A percentile compares a stretch with the other conserved stretches of the same genome.
phyloP scores from a whole-genome alignment of 2,888 invertebrate species.

The Mimas tiliae region DNA sequence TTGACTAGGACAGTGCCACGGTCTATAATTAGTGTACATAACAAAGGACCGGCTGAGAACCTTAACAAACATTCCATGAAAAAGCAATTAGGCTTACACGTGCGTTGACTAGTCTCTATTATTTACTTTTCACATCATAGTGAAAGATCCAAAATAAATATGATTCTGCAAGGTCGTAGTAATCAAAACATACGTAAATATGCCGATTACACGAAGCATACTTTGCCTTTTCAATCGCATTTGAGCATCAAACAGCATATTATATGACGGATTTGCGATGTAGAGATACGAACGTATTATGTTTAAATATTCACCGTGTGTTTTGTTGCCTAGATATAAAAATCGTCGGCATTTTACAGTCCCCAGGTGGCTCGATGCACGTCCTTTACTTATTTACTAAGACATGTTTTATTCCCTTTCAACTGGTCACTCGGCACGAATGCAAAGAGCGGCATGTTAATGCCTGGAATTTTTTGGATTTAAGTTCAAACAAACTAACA shows the following conservation, averaged over 20 bases:
- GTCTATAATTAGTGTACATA: too few relatives aligned
- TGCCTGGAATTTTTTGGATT: not conserved
- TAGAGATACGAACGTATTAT: constrained; percentile 31
- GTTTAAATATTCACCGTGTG: constrained; percentile 34
- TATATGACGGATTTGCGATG: constrained; percentile 30
- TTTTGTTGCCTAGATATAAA: constrained; percentile 42
- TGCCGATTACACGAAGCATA: not conserved
- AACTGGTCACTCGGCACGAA: constrained; percentile 36
- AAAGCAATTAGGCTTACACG: too few relatives aligned
- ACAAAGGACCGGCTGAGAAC: too few relatives aligned
- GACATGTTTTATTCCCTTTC: constrained; percentile 57
- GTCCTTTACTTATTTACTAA: constrained; percentile 61
- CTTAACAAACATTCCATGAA: too few relatives aligned
- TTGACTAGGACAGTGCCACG: too few relatives aligned
- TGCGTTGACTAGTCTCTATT: too few relatives aligned
- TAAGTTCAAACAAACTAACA: too few relatives aligned
- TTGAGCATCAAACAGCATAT: constrained; percentile 24
- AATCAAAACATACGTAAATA: not conserved
- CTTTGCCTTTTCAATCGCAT: constrained; percentile 19
- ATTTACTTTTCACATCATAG: too few relatives aligned
- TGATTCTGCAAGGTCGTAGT: not conserved
- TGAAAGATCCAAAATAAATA: not conserved
- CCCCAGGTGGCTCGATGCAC: constrained; percentile 44
- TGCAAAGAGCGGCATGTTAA: constrained; percentile 33
- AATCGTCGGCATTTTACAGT: constrained; percentile 56